Conservation (phyloP, 1,140 invertebrate genomes). For the Mesaphorura yosii region DNA sequence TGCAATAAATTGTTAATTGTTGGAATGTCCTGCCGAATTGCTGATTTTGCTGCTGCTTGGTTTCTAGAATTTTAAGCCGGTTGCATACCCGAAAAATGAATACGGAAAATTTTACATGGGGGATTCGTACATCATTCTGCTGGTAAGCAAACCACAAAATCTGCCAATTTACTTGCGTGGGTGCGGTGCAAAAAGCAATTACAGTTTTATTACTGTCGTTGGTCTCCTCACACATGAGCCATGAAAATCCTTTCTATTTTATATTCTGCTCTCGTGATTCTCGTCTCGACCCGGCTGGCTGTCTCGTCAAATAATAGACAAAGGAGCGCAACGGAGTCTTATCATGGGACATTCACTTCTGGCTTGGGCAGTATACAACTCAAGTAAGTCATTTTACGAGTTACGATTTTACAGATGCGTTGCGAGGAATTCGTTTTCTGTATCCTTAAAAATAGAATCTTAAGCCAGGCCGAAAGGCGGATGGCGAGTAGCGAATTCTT, state of each 20-base stretch:
- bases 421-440: no score
- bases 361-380: slow-evolving; percentile 69
- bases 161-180: background rate
- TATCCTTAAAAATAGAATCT: no score
- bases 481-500: slow-evolving; percentile 1
- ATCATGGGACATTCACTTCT: slow-evolving; percentile 77
- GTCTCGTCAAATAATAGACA: slow-evolving; percentile 36
- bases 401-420: no score
- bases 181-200: no score
- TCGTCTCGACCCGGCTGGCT: no score
- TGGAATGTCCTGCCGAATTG: background rate
- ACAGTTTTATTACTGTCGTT: no score
- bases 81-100: slow-evolving; percentile 56
- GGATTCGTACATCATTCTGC: slow-evolving; percentile 78
- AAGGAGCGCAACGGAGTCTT: slow-evolving; percentile 45
- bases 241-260: no score
- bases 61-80: slow-evolving; percentile 67
- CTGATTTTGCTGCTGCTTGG: slow-evolving; percentile 26
- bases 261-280: no score
- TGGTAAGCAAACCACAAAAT: slow-evolving; percentile 52
- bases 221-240: no score
- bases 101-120: slow-evolving; percentile 81
- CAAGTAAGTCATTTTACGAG: slow-evolving; percentile 52
- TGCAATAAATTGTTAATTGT: background rate
- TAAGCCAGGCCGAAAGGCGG: no score